Conservation (phyloP, 2,888 invertebrate genomes). For the Amphipyra berbera region DNA sequence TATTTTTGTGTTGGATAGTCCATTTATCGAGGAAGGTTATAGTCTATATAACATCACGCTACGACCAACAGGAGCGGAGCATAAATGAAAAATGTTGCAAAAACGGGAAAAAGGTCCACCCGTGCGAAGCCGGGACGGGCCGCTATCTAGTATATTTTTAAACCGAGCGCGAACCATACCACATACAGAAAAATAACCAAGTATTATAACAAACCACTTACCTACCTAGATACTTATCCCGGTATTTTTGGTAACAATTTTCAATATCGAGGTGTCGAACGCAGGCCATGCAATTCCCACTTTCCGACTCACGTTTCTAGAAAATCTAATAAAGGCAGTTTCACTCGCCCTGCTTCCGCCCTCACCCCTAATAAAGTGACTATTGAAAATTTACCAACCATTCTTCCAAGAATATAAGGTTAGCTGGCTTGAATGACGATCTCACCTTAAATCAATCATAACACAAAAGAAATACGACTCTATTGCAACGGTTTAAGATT, state of each 20-base stretch:
- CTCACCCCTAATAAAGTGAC: constrained; percentile 88
- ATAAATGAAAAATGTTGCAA: too few relatives aligned
- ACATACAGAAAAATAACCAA: neutral
- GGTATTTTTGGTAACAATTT: constrained; percentile 55
- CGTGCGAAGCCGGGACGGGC: too few relatives aligned
- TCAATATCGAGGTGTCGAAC: constrained; percentile 78
- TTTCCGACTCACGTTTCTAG: constrained; percentile 80
- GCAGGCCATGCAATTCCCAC: constrained; percentile 75
- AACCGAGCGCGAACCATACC: too few relatives aligned
- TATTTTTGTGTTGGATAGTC: too few relatives aligned
- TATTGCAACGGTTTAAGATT: constrained; percentile 49
- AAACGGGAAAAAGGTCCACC: too few relatives aligned
- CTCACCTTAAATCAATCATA: constrained; percentile 65
- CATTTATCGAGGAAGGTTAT: too few relatives aligned
- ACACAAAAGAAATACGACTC: constrained; percentile 54
- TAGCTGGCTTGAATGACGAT: constrained; percentile 80
- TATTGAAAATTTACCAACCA: constrained; percentile 90
- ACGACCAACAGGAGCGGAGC: too few relatives aligned
- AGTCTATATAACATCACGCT: too few relatives aligned
- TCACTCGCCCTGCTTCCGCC: constrained; percentile 82
- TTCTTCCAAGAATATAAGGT: constrained; percentile 88
- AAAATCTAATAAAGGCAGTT: constrained; percentile 89
- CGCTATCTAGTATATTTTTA: too few relatives aligned
- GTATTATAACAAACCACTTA: neutral
- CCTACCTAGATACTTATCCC: neutral